Conservation (phyloP, 2,797 vertebrate species). For the Kryptopterus vitreolus region DNA sequence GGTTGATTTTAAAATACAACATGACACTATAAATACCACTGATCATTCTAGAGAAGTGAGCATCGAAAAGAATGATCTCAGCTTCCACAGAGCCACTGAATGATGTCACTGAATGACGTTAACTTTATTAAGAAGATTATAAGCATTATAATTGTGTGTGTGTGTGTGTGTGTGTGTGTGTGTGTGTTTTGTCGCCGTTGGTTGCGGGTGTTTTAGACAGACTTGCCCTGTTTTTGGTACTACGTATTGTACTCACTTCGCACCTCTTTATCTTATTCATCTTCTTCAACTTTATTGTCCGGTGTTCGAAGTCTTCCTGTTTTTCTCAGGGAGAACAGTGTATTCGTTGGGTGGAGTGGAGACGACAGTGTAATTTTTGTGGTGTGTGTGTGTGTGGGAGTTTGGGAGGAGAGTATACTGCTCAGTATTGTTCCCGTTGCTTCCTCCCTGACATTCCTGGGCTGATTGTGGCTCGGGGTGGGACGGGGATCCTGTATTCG, state of each 20-base stretch:
- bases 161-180: neutral
- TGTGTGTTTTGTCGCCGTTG: neutral
- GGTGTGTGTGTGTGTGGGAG: conserved; percentile 50
- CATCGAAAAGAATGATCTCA: neutral
- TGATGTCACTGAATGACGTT: too few relatives aligned
- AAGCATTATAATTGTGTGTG: neutral
- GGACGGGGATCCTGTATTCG: conserved; percentile 58
- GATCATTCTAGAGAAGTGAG: neutral
- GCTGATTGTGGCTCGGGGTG: conserved; percentile 73
- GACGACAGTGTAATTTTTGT: too few relatives aligned
- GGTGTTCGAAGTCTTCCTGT: conserved; percentile 73
- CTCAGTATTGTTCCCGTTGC: conserved; percentile 73
- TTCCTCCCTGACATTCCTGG: conserved; percentile 82
- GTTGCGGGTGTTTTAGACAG: neutral
- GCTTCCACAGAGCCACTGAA: neutral
- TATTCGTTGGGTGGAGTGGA: conserved; percentile 31
- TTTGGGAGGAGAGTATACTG: conserved; percentile 56
- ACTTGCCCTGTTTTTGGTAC: neutral
- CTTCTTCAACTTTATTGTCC: conserved; percentile 10
- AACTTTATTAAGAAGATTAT: neutral
- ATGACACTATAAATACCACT: neutral
- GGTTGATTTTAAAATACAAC: neutral
- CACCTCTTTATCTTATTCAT: neutral
- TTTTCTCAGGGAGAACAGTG: conserved; percentile 66
- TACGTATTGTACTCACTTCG: neutral